Evolutionary conservation across 2,888 invertebrate genomes (phyloP).

Genomic region (Philonicus albiceps): DNA sequence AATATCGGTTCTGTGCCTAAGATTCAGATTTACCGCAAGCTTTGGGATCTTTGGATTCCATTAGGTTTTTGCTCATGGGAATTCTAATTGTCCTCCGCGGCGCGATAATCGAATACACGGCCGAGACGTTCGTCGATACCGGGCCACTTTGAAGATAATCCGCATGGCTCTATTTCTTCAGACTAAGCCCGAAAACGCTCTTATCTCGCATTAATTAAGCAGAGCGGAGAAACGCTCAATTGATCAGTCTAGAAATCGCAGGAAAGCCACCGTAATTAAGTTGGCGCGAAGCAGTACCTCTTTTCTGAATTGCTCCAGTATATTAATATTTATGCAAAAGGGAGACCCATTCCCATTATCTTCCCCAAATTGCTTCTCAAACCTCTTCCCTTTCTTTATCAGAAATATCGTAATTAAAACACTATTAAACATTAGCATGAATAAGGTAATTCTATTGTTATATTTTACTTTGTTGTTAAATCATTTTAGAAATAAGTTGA

Average conservation of each 20-base stretch:
- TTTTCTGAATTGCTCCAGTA: too few species aligned
- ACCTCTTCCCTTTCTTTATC: too few species aligned
- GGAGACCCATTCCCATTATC: too few species aligned
- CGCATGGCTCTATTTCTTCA: background rate
- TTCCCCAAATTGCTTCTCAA: too few species aligned
- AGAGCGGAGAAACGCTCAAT: background rate
- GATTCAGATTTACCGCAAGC: constrained; percentile 14
- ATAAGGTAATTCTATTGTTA: too few species aligned
- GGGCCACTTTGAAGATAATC: background rate
- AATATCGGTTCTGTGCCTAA: background rate
- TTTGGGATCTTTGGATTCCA: constrained; percentile 18
- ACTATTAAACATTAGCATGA: too few species aligned
- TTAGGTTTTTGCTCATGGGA: constrained; percentile 10
- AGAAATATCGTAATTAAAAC: too few species aligned
- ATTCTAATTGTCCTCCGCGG: background rate
- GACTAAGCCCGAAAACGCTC: background rate
- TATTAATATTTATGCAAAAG: too few species aligned
- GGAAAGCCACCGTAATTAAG: background rate
- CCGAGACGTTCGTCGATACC: background rate
- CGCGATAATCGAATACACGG: background rate
- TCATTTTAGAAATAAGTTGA: too few species aligned
- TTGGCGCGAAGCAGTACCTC: too few species aligned
- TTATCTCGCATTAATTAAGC: background rate
- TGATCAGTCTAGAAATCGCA: background rate
- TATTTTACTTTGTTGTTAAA: too few species aligned